Conservation (phyloP, 1,140 invertebrate genomes). For the Drosophila hydei region DNA sequence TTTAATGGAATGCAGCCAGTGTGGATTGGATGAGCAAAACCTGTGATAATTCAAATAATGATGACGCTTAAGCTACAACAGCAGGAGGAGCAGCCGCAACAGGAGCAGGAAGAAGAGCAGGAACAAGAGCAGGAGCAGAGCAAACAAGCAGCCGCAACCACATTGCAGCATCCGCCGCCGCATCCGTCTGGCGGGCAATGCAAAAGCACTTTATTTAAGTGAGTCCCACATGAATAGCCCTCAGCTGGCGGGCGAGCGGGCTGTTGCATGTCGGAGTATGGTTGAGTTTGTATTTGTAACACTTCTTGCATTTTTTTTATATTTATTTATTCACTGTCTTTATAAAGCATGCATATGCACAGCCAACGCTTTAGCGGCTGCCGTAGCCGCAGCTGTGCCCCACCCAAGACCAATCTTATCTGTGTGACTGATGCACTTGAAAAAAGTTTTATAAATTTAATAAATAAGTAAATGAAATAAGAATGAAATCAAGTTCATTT, state of each 20-base stretch:
- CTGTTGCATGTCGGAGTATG: slow-evolving; percentile 3
- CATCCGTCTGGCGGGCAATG: slow-evolving; percentile 74
- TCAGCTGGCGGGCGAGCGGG: slow-evolving; percentile 49
- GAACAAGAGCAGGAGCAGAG: slow-evolving; percentile 18
- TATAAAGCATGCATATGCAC: slow-evolving; percentile 57
- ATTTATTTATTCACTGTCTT: slow-evolving; percentile 62
- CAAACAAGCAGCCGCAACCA: slow-evolving; percentile 31
- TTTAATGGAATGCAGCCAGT: slow-evolving; percentile 47
- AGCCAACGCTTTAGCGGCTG: slow-evolving; percentile 24
- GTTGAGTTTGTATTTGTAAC: slow-evolving; percentile 75
- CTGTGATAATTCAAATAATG: slow-evolving; percentile 79
- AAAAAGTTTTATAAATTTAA: too few relatives aligned
- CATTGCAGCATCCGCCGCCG: slow-evolving; percentile 59
- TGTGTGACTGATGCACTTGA: slow-evolving; percentile 3
- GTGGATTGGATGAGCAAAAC: slow-evolving; percentile 34
- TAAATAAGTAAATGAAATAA: too few relatives aligned
- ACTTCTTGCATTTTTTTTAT: slow-evolving; percentile 69
- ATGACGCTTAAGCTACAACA: slow-evolving; percentile 36
- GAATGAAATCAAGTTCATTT: too few relatives aligned
- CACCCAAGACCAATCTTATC: slow-evolving; percentile 25
- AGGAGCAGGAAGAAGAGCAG: not conserved
- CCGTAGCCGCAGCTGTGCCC: slow-evolving; percentile 14
- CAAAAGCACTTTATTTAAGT: slow-evolving; percentile 84
- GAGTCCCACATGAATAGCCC: slow-evolving; percentile 83
- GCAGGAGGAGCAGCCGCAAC: slow-evolving; percentile 6